Evolutionary conservation across 2,113 vertebrate genomes (phyloP), one percentile per base, ranked within the genome.

Genomic region (Bostrychus sinensis): DNA sequence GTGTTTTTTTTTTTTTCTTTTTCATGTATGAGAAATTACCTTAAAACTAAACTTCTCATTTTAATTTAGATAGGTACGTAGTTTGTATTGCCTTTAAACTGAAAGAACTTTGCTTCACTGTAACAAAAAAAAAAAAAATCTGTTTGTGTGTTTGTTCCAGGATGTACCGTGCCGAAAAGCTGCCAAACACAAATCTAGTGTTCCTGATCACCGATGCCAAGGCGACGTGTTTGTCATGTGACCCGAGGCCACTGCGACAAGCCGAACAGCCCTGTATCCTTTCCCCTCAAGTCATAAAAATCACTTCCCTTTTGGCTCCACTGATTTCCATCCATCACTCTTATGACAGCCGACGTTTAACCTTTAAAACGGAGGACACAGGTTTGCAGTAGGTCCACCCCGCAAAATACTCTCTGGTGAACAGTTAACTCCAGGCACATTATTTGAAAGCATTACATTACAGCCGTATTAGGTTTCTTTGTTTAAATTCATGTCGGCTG

Each of bases 201-300:
- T 99, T 98, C 89, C 93, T 98, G 78, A 96, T 99, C 84, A 95
- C 95, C 28, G 97, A 99, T 78, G 96, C 94, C 80, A 95, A 93
- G 80, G 91, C 89, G 7, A 95, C 95, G 7, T 99, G 97, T 81
- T 92, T 93, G 46, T 93, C 94, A 1, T 99, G 97, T 75, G 96
- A 98, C 85, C 90, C 95, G 14, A 93, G 93, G 45, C 93, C 95
- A 0, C 90, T 99, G 56, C 93, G 94, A 83, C 97, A 99, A 83
- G 96, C 97, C 0, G 97, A 99, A 67, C 97, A 98, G 88, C 95
- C 95, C 38, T 98, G 95, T 99, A 99, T 99, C 97, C 95, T 98
- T 86, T 76, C 92, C 4, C 87, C 66, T 70, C 25, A 22, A 23
- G 65, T 73, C 55, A 20, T 80, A 70, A 85, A 84, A 77, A 71